Conservation (phyloP, 2,888 invertebrate genomes). For the Chironomus tentans region DNA sequence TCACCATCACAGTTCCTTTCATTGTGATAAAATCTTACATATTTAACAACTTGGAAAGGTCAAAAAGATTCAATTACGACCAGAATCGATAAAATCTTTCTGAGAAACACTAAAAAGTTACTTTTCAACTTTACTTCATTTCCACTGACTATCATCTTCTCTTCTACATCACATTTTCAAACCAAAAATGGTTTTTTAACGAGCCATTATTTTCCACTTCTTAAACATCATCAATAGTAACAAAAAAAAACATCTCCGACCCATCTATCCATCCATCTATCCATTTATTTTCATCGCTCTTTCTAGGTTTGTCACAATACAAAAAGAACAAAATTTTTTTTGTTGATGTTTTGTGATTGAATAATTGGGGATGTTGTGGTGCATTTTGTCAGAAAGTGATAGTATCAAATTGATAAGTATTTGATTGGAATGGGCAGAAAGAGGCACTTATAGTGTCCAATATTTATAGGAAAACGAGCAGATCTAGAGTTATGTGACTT, state of each 20-base stretch:
- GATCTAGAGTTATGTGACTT: too few relatives aligned
- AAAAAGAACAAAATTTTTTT: background rate
- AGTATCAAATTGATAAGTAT: too few relatives aligned
- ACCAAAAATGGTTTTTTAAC: background rate
- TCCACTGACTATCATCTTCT: background rate
- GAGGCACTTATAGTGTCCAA: too few relatives aligned
- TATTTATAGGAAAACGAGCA: too few relatives aligned
- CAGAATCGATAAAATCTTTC: background rate
- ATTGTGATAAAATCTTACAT: background rate
- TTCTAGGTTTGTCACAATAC: background rate
- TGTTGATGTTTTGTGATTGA: background rate
- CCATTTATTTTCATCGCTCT: background rate
- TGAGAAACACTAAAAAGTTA: background rate
- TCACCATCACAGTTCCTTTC: too few relatives aligned
- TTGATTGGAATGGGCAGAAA: too few relatives aligned
- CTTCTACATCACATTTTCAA: background rate
- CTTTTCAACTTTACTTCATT: background rate
- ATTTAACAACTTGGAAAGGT: background rate
- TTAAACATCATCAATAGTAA: slow-evolving; percentile 1
- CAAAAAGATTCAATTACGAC: background rate
- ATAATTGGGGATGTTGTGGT: too few relatives aligned
- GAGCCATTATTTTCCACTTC: slow-evolving; percentile 5
- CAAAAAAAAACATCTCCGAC: background rate
- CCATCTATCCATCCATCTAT: background rate
- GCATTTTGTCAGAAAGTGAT: too few relatives aligned